A percentile compares a stretch with the other conserved stretches of the same genome.
Evolutionary conservation across 2,797 vertebrate species (phyloP).

Genomic region (Garrulus glandarius): DNA sequence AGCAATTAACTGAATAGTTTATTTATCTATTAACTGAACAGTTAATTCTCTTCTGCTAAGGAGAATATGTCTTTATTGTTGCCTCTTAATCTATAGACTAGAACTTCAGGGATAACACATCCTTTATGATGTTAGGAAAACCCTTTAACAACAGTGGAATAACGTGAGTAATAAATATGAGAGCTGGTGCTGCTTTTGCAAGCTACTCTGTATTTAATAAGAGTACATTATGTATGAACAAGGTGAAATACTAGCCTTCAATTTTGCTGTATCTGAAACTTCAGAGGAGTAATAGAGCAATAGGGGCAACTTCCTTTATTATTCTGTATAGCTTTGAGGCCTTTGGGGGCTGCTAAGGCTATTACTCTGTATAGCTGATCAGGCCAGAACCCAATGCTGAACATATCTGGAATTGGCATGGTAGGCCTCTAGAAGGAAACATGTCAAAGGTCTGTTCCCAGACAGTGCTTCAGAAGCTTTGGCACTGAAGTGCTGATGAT

Average conservation of each 20-base stretch:
- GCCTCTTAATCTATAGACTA: not conserved
- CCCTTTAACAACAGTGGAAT: not conserved
- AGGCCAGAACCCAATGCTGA: not conserved
- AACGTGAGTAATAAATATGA: not conserved
- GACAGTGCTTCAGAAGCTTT: not conserved
- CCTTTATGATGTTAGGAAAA: not conserved
- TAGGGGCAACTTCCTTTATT: not conserved
- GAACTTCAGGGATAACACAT: not conserved
- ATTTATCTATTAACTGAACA: not conserved
- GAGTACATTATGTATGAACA: not conserved
- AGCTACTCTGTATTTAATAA: not conserved
- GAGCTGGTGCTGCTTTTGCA: not conserved
- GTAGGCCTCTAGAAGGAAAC: not conserved
- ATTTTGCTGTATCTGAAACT: not conserved
- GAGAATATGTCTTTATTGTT: not conserved
- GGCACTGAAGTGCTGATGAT: not conserved
- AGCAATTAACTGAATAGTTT: not conserved
- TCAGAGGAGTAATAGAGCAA: not conserved
- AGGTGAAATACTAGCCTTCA: not conserved
- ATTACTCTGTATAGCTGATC: not conserved
- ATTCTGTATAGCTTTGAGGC: not conserved
- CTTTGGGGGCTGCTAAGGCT: not conserved
- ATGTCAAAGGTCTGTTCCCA: not conserved
- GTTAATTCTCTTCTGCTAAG: not conserved
- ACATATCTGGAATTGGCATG: not conserved